phyloP scores from a whole-genome alignment of 2,113 vertebrate species.

The Verasper variegatus region DNA sequence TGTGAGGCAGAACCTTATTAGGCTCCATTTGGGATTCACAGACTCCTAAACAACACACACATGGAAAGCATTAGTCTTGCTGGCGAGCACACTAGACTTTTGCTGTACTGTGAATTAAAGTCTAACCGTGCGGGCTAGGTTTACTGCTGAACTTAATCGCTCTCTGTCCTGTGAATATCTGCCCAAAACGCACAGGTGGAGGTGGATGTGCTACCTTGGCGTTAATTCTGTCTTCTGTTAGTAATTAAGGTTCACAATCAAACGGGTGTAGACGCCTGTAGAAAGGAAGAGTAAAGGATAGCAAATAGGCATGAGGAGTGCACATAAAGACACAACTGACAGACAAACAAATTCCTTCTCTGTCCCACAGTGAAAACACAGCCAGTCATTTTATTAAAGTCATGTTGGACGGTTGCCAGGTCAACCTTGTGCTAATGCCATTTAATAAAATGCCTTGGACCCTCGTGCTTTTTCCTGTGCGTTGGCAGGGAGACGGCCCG shows the following conservation, averaged over 20 bases:
- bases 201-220: constrained; percentile 26
- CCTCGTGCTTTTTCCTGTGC: constrained; percentile 36
- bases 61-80: constrained; percentile 70
- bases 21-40: constrained; percentile 49
- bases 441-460: constrained; percentile 45
- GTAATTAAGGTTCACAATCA: not conserved
- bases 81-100: constrained; percentile 67
- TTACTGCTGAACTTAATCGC: constrained; percentile 50
- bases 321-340: not conserved
- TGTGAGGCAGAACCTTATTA: constrained; percentile 60
- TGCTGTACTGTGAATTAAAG: constrained; percentile 59
- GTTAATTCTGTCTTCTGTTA: not conserved
- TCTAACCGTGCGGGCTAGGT: constrained; percentile 43
- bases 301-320: not conserved
- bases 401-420: constrained; percentile 43
- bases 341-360: constrained; percentile 22
- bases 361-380: not conserved
- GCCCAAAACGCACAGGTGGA: constrained; percentile 38
- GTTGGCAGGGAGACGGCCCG: constrained; percentile 62
- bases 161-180: constrained; percentile 16
- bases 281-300: not conserved
- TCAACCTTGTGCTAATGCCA: constrained; percentile 43
- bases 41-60: constrained; percentile 59
- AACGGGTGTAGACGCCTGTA: not conserved
- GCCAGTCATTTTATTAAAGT: constrained; percentile 27